Evolutionary conservation across 2,888 invertebrate species (phyloP), one percentile per base, ranked within the genome.

Genomic region (Himalopsyche anomala): DNA sequence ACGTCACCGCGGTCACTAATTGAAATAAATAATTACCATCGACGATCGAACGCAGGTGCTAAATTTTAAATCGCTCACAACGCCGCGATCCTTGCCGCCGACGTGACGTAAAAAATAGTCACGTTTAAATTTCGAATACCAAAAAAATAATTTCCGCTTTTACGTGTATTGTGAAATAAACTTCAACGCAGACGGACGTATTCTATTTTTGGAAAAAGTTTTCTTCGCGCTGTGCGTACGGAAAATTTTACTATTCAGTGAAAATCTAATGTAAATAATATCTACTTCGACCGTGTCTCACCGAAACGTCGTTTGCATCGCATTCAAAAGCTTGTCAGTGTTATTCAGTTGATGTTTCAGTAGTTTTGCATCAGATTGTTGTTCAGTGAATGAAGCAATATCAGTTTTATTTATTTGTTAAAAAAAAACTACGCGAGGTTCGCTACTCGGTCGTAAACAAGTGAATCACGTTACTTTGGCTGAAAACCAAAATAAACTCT

Each of bases 401-500:
- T 74, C 74, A 74, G 74, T 74, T 74, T 74, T 74, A 74, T 74
- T 74, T 74, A 74, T 74, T 74, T 74, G 19, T 36, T 36, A 74
- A 28, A 36, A 62, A 62, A 62, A 74, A 36, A 36, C 5, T 74
- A 74, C 74, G 19, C 74, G 74, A 36, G 19, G 74, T 36, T 74
- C 74, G 19, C 74, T 74, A 19, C 36, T 82, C 51, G 11, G 81
- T 42, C 56, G 85, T 84, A 85, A 87, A 85, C 87, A 85, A 87
- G 87, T 87, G 87, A 86, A 81, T 87, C 87, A 85, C 85, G 84
- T 84, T 84, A 83, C 83, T 84, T 82, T 79, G 85, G 45, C 84
- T 55, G 84, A 80, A 84, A 87, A 84, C 87, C 84, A 83, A 87
- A 87, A 87, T 87, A 87, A 87, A 86, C 86, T 28, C 74, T 74